phyloP scores from a whole-genome alignment of 2,113 vertebrate genomes.

The rabbit (Oryctolagus cuniculus) region DNA sequence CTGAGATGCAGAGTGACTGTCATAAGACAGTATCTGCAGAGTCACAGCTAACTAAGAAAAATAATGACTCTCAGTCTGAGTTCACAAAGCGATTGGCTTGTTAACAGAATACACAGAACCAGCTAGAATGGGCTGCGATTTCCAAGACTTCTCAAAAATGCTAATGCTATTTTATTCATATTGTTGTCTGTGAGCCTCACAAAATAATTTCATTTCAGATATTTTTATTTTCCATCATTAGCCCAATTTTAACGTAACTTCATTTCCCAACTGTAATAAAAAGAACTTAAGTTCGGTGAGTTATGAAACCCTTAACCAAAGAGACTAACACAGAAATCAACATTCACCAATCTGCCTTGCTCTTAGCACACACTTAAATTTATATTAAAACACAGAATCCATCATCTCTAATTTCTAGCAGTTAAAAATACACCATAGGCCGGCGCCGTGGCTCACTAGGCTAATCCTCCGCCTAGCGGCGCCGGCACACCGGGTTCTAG shows the following conservation, averaged over 20 bases:
- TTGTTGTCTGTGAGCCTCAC: constrained; percentile 56
- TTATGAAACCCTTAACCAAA: constrained; percentile 44
- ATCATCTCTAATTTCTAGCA: constrained; percentile 10
- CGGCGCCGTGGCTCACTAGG: too few species aligned
- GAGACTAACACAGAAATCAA: constrained; percentile 5
- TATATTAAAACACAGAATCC: neutral
- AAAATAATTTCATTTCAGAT: constrained; percentile 3
- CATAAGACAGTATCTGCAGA: constrained; percentile 67
- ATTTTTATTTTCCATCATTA: neutral
- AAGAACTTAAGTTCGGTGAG: neutral
- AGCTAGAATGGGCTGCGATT: neutral
- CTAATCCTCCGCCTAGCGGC: too few species aligned
- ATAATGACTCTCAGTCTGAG: constrained; percentile 74
- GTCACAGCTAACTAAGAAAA: constrained; percentile 62
- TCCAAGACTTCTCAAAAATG: constrained; percentile 58
- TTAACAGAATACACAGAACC: constrained; percentile 66
- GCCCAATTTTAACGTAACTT: constrained; percentile 6
- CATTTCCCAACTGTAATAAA: constrained; percentile 10
- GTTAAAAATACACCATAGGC: constrained; percentile 8
- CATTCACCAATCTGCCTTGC: neutral
- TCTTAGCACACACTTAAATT: neutral
- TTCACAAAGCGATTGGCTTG: constrained; percentile 64
- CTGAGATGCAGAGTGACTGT: constrained; percentile 12
- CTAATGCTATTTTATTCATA: constrained; percentile 36
- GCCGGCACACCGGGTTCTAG: too few species aligned